These are phyloP conservation scores for Microtus pennsylvanicus DNA, from an alignment of 2,113 vertebrate species.

Conservation along the genomic window DNA sequence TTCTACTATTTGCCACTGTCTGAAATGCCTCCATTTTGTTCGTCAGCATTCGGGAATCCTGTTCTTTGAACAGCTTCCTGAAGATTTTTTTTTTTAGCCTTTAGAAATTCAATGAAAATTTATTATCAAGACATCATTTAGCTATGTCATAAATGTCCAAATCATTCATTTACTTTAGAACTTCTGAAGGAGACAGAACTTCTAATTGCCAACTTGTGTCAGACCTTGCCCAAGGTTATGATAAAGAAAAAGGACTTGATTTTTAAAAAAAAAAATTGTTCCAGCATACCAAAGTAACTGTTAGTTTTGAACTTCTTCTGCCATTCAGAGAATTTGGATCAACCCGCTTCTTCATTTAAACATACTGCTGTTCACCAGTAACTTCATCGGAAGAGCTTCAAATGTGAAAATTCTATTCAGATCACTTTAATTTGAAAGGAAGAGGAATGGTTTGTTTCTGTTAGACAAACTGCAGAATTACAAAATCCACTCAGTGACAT, in stretches of 20 bases:
- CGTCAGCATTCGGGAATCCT: not conserved
- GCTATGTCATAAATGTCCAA: not conserved
- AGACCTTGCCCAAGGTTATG: constrained; percentile 4
- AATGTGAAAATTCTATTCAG: not conserved
- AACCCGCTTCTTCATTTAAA: not conserved
- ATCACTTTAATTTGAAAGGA: constrained; percentile 8
- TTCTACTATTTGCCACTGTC: not conserved
- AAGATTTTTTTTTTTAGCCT: not conserved
- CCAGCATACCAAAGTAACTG: not conserved
- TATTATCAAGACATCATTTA: not conserved
- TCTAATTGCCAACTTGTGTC: not conserved
- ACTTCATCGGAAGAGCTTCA: not conserved
- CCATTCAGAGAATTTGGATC: not conserved
- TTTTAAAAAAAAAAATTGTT: not conserved
- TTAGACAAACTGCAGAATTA: constrained; percentile 22
- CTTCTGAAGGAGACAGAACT: not conserved
- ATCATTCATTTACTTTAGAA: not conserved
- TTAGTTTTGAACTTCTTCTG: not conserved
- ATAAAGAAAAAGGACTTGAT: not conserved
- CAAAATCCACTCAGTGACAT: not conserved
- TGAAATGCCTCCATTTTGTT: not conserved
- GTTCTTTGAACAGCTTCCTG: not conserved
- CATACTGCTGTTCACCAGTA: not conserved
- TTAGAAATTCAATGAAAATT: not conserved
- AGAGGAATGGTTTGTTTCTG: not conserved